Conservation (phyloP, 2,113 vertebrate species). For the Sturnus vulgaris region DNA sequence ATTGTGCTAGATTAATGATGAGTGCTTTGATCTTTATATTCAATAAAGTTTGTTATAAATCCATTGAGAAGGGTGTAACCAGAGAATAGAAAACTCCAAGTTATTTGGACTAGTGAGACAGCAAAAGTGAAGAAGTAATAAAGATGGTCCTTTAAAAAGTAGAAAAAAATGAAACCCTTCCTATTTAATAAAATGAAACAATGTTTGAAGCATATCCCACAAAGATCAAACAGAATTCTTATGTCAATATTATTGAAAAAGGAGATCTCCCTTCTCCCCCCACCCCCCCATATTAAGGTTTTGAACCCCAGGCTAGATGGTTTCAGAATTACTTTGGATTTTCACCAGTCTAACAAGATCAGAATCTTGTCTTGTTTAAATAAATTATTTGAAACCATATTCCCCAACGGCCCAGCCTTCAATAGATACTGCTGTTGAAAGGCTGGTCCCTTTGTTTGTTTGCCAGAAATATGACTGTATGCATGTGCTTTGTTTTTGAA, state of each 20-base stretch:
- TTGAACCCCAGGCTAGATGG: constrained; percentile 6
- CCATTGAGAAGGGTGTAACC: not conserved
- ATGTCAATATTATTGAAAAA: constrained; percentile 31
- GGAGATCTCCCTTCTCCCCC: not conserved
- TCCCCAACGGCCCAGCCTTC: not conserved
- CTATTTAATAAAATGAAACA: not conserved
- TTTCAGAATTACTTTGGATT: constrained; percentile 34
- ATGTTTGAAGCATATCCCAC: not conserved
- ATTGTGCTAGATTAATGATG: not conserved
- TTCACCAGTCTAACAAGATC: constrained; percentile 24
- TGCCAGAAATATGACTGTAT: constrained; percentile 48
- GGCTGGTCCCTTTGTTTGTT: constrained; percentile 46
- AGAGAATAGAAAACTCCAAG: not conserved
- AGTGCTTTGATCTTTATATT: constrained; percentile 28
- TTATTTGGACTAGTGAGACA: not conserved
- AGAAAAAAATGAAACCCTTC: not conserved
- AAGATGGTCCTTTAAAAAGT: not conserved
- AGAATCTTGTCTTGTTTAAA: constrained; percentile 45
- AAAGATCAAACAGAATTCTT: constrained; percentile 52
- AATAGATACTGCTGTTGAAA: constrained; percentile 55
- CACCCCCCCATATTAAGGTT: not conserved
- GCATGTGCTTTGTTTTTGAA: constrained; percentile 43
- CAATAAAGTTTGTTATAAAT: not conserved
- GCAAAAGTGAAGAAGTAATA: not conserved
- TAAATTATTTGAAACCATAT: constrained; percentile 55